phyloP scores from a whole-genome alignment of 1,140 invertebrate genomes.

The Aphelenchoides fujianensis region DNA sequence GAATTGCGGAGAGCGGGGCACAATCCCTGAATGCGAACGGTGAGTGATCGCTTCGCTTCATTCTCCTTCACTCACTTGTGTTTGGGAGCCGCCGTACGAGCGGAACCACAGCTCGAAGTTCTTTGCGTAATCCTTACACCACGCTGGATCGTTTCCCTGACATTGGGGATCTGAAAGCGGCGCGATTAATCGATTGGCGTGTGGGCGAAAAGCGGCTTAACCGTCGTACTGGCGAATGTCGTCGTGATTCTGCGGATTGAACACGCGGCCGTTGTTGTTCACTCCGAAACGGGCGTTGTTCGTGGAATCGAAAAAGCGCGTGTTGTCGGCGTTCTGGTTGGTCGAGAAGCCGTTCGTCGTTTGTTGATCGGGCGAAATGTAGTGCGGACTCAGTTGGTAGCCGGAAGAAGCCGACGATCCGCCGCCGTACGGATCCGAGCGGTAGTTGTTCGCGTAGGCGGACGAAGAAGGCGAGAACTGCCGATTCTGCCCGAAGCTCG shows the following conservation, averaged over 20 bases:
- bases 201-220: neutral
- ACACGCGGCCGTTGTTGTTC: conserved; percentile 12
- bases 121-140: conserved; percentile 26
- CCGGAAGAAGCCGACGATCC: neutral
- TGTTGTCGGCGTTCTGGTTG: neutral
- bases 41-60: too few species aligned
- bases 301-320: neutral
- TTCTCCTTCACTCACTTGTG: neutral
- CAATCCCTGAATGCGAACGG: conserved; percentile 1
- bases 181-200: neutral
- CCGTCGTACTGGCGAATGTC: conserved; percentile 21
- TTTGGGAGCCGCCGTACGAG: neutral
- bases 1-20: conserved; percentile 6
- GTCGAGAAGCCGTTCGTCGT: neutral
- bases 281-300: neutral
- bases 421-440: neutral
- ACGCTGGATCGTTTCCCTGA: conserved; percentile 22
- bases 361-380: neutral
- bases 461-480: neutral
- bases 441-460: neutral
- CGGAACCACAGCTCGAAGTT: conserved; percentile 2
- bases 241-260: conserved; percentile 10
- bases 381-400: neutral
- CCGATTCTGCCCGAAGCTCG: neutral
- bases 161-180: conserved; percentile 25